phyloP scores from a whole-genome alignment of 2,888 invertebrate genomes.

The Callinectes sapidus region DNA sequence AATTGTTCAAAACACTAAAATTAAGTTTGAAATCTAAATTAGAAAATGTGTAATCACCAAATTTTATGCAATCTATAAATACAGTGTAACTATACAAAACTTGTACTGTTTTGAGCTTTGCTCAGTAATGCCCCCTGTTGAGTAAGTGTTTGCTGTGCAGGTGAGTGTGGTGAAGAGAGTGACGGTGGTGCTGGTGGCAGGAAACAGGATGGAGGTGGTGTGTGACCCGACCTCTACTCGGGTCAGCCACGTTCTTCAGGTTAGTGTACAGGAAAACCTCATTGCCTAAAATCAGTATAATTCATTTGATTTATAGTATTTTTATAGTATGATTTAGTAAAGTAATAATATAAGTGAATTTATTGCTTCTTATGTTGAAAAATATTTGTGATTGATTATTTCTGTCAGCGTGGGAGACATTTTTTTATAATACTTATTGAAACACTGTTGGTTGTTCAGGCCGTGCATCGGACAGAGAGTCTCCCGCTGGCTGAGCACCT shows the following conservation, averaged over 20 bases:
- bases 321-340: neutral
- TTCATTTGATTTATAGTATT: neutral
- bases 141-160: neutral
- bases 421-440: neutral
- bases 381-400: too few relatives aligned
- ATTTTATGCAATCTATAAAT: neutral
- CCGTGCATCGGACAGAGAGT: constrained; percentile 49
- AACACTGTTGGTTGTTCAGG: constrained; percentile 30
- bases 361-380: neutral
- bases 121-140: neutral
- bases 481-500: constrained; percentile 74
- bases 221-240: constrained; percentile 85
- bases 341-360: neutral
- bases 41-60: too few relatives aligned
- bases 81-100: neutral
- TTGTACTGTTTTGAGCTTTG: neutral
- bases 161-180: constrained; percentile 77
- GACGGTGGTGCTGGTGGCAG: constrained; percentile 85
- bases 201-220: constrained; percentile 84
- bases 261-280: constrained; percentile 74
- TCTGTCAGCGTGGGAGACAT: too few relatives aligned
- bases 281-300: neutral
- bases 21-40: neutral
- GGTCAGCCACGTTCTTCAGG: constrained; percentile 84
- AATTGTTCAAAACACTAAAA: neutral